Conservation (phyloP, 1,140 invertebrate species). For the Monochamus saltuarius region DNA sequence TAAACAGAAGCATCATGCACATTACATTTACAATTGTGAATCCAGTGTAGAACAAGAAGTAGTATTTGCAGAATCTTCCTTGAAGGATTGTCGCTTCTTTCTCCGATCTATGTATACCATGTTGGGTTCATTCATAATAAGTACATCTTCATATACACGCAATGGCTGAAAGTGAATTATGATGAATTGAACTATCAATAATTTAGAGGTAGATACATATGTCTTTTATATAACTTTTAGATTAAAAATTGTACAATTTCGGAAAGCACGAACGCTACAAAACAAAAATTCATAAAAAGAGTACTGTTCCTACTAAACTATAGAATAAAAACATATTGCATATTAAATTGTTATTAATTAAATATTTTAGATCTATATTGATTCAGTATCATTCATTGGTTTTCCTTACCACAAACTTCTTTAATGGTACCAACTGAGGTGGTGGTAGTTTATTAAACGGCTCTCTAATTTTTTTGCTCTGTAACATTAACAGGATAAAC, state of each 20-base stretch:
- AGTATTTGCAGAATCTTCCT: background rate
- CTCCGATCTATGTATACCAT: constrained; percentile 25
- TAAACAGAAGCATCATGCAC: too few species aligned
- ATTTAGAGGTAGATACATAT: background rate
- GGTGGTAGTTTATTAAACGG: constrained; percentile 49
- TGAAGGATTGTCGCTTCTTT: constrained; percentile 1
- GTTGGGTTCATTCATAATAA: constrained; percentile 43
- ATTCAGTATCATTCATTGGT: too few species aligned
- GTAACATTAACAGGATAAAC: constrained; percentile 51
- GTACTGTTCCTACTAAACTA: too few species aligned
- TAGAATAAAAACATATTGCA: too few species aligned
- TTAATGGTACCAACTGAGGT: constrained; percentile 41
- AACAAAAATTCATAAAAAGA: too few species aligned
- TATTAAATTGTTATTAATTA: background rate
- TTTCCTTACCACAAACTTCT: constrained; percentile 46
- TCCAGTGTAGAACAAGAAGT: constrained; percentile 9
- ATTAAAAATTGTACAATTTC: too few species aligned
- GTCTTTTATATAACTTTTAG: background rate
- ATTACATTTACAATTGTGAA: background rate
- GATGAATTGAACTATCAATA: background rate
- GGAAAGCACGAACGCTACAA: too few species aligned
- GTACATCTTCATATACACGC: constrained; percentile 47
- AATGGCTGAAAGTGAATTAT: constrained; percentile 35
- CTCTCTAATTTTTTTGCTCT: constrained; percentile 45
- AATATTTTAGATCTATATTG: background rate